phyloP scores from a whole-genome alignment of 1,140 invertebrate species.

The Meteorus sp. region DNA sequence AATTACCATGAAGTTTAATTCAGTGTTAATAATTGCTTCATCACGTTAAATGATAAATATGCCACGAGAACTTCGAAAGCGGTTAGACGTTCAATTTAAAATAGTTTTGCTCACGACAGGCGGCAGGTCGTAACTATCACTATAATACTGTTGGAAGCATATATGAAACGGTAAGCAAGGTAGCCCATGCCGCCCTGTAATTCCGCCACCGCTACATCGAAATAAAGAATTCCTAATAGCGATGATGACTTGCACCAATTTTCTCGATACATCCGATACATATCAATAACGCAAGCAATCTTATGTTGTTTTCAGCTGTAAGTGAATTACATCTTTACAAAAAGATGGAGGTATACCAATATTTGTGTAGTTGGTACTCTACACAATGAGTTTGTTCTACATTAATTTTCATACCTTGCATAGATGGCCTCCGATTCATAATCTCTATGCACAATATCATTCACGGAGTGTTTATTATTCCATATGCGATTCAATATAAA shows the following conservation, averaged over 20 bases:
- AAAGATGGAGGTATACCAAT: too few species aligned
- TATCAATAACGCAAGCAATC: conserved; percentile 45
- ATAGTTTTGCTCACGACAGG: background rate
- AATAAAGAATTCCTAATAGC: conserved; percentile 60
- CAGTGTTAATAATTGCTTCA: too few species aligned
- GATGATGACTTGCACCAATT: conserved; percentile 57
- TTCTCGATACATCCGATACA: conserved; percentile 50
- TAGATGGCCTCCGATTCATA: too few species aligned
- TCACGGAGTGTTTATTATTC: too few species aligned
- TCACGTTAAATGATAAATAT: too few species aligned
- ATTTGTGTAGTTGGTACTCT: too few species aligned
- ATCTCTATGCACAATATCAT: too few species aligned
- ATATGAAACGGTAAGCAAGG: conserved; percentile 58
- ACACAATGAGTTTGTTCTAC: too few species aligned
- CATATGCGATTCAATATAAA: too few species aligned
- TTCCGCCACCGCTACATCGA: conserved; percentile 53
- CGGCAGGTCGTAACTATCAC: conserved; percentile 30
- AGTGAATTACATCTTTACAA: background rate
- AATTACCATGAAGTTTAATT: too few species aligned
- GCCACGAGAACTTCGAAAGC: too few species aligned
- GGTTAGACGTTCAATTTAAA: background rate
- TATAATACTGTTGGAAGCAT: conserved; percentile 31
- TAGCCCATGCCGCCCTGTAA: conserved; percentile 57
- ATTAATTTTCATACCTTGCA: too few species aligned
- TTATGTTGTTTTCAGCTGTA: background rate